phyloP scores from a whole-genome alignment of 2,888 invertebrate species.

The Camptogramma bilineatum region DNA sequence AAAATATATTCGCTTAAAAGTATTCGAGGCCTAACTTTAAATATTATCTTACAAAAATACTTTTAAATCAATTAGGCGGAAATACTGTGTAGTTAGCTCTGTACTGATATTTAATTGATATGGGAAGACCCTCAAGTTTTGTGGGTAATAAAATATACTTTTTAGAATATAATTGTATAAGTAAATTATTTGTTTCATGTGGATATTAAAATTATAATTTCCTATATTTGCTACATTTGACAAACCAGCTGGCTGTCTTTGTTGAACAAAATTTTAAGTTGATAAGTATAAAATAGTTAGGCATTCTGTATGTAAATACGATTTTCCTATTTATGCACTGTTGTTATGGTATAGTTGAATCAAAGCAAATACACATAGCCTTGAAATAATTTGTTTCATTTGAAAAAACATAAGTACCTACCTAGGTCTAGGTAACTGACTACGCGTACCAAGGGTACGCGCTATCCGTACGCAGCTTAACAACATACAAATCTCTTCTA shows the following conservation, averaged over 20 bases:
- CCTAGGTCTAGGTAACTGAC: neutral
- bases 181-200: neutral
- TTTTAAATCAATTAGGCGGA: neutral
- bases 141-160: neutral
- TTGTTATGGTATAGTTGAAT: slow-evolving; percentile 66
- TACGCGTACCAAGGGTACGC: no score
- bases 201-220: slow-evolving; percentile 12
- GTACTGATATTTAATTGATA: neutral
- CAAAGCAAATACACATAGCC: slow-evolving; percentile 70
- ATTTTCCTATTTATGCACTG: slow-evolving; percentile 81
- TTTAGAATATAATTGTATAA: neutral
- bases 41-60: neutral
- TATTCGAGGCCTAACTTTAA: no score
- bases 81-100: neutral
- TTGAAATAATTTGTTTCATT: slow-evolving; percentile 62
- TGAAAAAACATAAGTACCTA: slow-evolving; percentile 20
- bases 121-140: neutral
- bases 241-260: slow-evolving; percentile 53
- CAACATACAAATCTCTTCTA: no score
- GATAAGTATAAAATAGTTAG: slow-evolving; percentile 37
- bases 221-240: slow-evolving; percentile 26
- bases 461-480: no score
- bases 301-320: slow-evolving; percentile 71
- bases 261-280: slow-evolving; percentile 36
- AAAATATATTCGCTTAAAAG: no score